A percentile compares a stretch with the other conserved stretches of the same genome.
Evolutionary conservation across 2,888 invertebrate genomes (phyloP).

Genomic region (Arenicola marina): DNA sequence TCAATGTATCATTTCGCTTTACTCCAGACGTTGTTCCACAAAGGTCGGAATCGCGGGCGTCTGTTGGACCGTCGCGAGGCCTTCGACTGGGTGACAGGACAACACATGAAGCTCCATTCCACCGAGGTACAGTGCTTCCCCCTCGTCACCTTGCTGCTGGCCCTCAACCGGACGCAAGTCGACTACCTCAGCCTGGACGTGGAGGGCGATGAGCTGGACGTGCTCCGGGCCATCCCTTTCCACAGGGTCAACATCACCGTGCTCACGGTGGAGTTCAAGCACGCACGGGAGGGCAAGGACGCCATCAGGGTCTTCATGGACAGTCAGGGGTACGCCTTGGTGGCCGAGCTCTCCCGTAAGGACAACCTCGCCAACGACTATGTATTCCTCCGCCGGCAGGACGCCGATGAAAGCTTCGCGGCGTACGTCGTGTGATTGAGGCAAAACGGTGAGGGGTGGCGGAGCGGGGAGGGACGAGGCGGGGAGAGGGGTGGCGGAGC

Average conservation of each 20-base stretch:
- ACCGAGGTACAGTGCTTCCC: constrained; percentile 1
- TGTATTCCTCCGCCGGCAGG: not conserved
- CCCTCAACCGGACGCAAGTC: not conserved
- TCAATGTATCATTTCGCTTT: no score
- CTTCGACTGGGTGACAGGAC: constrained; percentile 6
- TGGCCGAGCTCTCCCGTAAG: not conserved
- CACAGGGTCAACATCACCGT: not conserved
- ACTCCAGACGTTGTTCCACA: not conserved
- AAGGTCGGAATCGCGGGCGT: constrained; percentile 4
- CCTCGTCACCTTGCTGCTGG: not conserved
- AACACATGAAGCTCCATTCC: not conserved
- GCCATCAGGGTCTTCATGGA: not conserved
- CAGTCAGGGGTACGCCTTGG: not conserved
- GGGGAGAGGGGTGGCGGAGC: no score
- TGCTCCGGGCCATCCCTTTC: not conserved
- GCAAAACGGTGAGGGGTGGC: no score
- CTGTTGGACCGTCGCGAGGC: constrained; percentile 2
- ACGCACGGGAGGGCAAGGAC: not conserved
- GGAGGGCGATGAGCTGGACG: not conserved
- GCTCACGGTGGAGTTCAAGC: not conserved
- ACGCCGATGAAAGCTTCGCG: no score
- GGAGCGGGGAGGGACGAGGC: no score
- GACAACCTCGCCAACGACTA: constrained; percentile 1
- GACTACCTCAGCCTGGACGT: constrained; percentile 8
- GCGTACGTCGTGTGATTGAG: no score